phyloP scores from a whole-genome alignment of 2,888 invertebrate species.

The Agrilus cyanescens region DNA sequence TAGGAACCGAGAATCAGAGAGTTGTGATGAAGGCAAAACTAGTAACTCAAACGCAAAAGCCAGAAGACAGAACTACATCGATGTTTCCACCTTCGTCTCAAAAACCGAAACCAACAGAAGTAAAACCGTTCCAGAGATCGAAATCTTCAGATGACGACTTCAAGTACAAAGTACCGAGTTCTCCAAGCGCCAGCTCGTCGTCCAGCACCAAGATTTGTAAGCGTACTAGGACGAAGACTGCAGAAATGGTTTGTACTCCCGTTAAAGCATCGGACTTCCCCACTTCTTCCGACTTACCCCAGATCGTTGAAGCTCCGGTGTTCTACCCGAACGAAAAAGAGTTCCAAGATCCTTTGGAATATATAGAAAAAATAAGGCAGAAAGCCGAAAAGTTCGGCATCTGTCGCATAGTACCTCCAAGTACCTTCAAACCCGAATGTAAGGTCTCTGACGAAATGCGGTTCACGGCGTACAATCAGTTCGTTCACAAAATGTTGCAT shows the following conservation, averaged over 20 bases:
- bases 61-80: constrained; percentile 13
- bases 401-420: constrained; percentile 77
- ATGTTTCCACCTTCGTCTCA: constrained; percentile 43
- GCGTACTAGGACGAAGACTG: constrained; percentile 20
- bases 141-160: constrained; percentile 24
- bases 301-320: constrained; percentile 61
- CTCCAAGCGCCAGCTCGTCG: constrained; percentile 34
- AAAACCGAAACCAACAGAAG: constrained; percentile 36
- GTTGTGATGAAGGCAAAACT: constrained; percentile 53
- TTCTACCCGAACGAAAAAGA: constrained; percentile 74
- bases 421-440: constrained; percentile 68
- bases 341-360: constrained; percentile 76
- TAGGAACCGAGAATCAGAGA: constrained; percentile 51
- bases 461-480: constrained; percentile 82
- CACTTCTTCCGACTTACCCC: constrained; percentile 35
- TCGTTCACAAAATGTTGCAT: constrained; percentile 73
- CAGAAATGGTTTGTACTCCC: constrained; percentile 24
- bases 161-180: constrained; percentile 34
- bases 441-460: constrained; percentile 73
- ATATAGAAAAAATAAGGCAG: constrained; percentile 66
- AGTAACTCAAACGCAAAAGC: constrained; percentile 44
- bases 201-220: constrained; percentile 33
- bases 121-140: constrained; percentile 12
- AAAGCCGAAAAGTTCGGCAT: constrained; percentile 72
- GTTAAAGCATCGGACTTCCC: constrained; percentile 34